phyloP scores from a whole-genome alignment of 2,888 invertebrate species.

The Leptopilina myrica region DNA sequence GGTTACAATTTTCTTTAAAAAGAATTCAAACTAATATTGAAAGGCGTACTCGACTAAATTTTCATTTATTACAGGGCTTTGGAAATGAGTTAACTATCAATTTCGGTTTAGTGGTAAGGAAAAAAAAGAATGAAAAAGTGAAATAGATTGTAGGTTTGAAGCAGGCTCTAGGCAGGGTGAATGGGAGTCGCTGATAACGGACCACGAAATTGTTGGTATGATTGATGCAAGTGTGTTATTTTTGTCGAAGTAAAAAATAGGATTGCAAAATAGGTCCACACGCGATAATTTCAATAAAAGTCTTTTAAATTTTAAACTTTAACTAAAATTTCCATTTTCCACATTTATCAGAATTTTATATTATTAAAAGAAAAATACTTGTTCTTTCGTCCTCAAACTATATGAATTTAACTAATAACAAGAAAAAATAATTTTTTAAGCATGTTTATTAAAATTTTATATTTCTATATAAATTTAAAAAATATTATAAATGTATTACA shows the following conservation, averaged over 20 bases:
- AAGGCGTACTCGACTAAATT: no score
- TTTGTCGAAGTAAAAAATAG: conserved; percentile 8
- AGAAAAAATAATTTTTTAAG: no score
- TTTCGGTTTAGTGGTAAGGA: background rate
- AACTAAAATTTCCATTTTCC: no score
- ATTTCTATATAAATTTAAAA: no score
- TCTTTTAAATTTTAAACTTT: conserved; percentile 1
- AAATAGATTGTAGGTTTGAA: conserved; percentile 14
- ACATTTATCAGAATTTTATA: background rate
- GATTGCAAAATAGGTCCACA: conserved; percentile 15
- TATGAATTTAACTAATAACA: no score
- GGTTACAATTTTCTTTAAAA: no score
- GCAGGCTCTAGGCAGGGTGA: background rate
- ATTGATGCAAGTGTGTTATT: conserved; percentile 31
- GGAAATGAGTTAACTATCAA: background rate
- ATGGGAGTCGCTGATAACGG: conserved; percentile 27
- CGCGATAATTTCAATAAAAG: background rate
- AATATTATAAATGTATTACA: no score
- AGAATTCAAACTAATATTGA: no score
- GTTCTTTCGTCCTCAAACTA: no score
- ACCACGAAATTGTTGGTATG: conserved; percentile 12
- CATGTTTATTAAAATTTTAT: no score
- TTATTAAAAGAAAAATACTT: no score
- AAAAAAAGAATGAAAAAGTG: background rate
- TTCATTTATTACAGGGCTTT: no score